Conservation (phyloP, 2,113 vertebrate species). For the Prietella phreatophila region DNA sequence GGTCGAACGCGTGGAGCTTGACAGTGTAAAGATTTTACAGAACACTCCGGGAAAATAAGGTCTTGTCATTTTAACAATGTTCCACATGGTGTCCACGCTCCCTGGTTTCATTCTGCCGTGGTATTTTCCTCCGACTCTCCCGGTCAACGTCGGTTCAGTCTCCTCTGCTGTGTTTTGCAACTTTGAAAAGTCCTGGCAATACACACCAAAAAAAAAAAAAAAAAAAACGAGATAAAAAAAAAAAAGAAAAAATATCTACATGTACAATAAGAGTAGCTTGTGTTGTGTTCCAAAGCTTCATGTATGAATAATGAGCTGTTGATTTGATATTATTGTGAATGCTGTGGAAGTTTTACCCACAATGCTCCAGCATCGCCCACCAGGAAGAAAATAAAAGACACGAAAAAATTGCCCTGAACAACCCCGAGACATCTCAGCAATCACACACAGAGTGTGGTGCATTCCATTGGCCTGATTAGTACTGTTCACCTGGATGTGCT, state of each 20-base stretch:
- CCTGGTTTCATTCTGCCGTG: constrained; percentile 14
- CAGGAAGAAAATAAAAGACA: too few relatives aligned
- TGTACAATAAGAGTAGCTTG: constrained; percentile 48
- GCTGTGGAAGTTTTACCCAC: constrained; percentile 44
- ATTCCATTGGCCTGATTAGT: background rate
- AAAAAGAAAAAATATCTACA: constrained; percentile 31
- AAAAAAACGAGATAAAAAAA: constrained; percentile 4
- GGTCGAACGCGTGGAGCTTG: background rate
- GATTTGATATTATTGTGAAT: constrained; percentile 47
- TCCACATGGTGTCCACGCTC: constrained; percentile 12
- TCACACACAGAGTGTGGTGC: background rate
- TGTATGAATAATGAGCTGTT: constrained; percentile 50
- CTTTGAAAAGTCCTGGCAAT: constrained; percentile 43
- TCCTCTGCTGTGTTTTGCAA: constrained; percentile 36
- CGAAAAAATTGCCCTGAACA: background rate
- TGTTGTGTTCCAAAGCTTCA: constrained; percentile 50
- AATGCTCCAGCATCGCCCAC: background rate
- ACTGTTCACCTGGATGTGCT: background rate
- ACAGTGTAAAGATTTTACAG: constrained; percentile 34
- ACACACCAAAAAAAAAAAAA: background rate
- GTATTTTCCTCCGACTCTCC: constrained; percentile 17
- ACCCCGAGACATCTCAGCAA: background rate
- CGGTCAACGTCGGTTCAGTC: constrained; percentile 15
- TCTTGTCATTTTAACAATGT: constrained; percentile 30
- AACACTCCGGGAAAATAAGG: constrained; percentile 14